Conservation (phyloP, 2,888 invertebrate genomes). For the Heliconius cydno region DNA sequence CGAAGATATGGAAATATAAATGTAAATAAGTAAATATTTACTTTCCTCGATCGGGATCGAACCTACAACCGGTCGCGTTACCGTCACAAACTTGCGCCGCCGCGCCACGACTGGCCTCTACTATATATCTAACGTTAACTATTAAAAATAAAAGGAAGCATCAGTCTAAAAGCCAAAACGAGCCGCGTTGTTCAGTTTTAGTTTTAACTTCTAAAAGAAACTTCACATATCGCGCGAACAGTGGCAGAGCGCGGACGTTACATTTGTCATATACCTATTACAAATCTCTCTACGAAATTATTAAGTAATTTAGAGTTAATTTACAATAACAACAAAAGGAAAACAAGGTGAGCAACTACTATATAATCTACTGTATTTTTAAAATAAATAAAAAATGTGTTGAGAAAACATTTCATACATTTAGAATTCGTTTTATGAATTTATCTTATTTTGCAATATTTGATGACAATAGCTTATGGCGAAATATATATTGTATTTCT, state of each 20-base stretch:
- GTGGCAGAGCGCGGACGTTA: constrained; percentile 44
- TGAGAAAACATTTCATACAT: background rate
- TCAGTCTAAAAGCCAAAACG: constrained; percentile 4
- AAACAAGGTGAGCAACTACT: constrained; percentile 9
- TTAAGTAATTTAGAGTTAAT: background rate
- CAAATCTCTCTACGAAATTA: background rate
- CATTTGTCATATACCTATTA: background rate
- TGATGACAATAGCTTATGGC: background rate
- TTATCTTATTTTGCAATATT: background rate
- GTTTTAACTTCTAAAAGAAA: constrained; percentile 30
- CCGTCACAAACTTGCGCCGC: no score
- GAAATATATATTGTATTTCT: background rate
- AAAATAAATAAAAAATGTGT: background rate
- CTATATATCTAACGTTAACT: background rate
- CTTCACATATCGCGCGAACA: constrained; percentile 36
- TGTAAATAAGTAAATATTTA: no score
- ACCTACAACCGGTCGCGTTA: no score
- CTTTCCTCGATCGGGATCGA: no score
- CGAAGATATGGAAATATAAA: no score
- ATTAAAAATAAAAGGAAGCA: constrained; percentile 9
- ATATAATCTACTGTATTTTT: background rate
- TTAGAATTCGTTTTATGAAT: background rate
- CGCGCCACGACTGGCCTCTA: no score
- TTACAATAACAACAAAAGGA: background rate
- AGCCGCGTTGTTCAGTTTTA: background rate